A percentile compares a stretch with the other conserved stretches of the same genome.
Conservation (phyloP, 1,140 invertebrate species). For the Eueides isabella region DNA sequence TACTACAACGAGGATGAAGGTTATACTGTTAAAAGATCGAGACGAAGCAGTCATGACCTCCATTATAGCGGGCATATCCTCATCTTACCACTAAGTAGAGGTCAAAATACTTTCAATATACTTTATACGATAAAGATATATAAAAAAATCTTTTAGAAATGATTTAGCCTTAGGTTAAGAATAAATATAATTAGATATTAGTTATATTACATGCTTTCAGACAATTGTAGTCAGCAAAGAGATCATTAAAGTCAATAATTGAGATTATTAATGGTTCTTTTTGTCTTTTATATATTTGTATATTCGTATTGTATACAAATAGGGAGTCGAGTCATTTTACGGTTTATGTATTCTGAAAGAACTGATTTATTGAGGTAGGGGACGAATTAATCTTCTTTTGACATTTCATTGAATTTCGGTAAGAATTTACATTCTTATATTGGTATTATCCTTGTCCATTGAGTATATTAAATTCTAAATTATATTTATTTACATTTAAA, state of each 20-base stretch:
- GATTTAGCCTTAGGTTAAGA: too few species aligned
- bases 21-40: too few species aligned
- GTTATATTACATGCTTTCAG: not conserved
- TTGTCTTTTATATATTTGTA: not conserved
- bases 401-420: not conserved
- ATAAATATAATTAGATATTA: too few species aligned
- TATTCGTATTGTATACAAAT: not conserved
- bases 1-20: too few species aligned
- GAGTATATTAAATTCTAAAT: too few species aligned
- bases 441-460: not conserved
- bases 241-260: not conserved
- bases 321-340: not conserved
- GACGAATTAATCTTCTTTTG: not conserved
- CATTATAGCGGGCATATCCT: too few species aligned
- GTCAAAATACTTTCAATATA: too few species aligned
- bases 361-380: not conserved
- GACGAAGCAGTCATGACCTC: too few species aligned
- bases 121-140: too few species aligned
- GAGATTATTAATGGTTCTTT: conserved; percentile 4
- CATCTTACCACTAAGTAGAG: too few species aligned
- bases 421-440: not conserved
- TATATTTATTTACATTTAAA: too few species aligned
- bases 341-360: not conserved
- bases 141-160: too few species aligned
- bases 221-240: not conserved